Evolutionary conservation across 1,140 invertebrate species (phyloP).

Genomic region (Rhynchophorus ferrugineus): DNA sequence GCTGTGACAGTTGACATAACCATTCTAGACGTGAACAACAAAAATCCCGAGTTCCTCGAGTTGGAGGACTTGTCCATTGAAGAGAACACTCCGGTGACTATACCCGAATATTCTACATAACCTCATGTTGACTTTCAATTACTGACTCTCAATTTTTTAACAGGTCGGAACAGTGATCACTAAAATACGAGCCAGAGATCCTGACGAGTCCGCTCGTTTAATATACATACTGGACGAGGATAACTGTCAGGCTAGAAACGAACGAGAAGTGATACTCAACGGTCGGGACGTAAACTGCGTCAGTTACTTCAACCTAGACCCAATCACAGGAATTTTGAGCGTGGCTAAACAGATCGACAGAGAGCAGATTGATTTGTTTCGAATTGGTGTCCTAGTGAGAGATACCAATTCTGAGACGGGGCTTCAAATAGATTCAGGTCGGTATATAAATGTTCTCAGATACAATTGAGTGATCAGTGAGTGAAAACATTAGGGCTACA

Average conservation of each 20-base stretch:
- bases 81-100: conserved; percentile 67
- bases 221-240: conserved; percentile 64
- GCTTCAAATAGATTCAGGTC: conserved; percentile 60
- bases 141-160: too few relatives aligned
- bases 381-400: conserved; percentile 69
- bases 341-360: conserved; percentile 64
- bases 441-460: conserved; percentile 36
- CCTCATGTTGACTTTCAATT: too few relatives aligned
- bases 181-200: conserved; percentile 65
- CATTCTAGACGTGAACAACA: conserved; percentile 88
- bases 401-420: conserved; percentile 73
- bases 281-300: conserved; percentile 63
- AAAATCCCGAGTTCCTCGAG: conserved; percentile 66
- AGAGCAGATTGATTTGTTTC: conserved; percentile 75
- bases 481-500: not conserved
- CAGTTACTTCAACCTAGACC: conserved; percentile 64
- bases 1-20: conserved; percentile 72
- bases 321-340: conserved; percentile 64
- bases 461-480: not conserved
- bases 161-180: conserved; percentile 64
- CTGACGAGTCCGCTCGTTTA: conserved; percentile 67
- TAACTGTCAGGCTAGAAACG: conserved; percentile 68
- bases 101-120: not conserved
- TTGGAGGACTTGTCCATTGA: conserved; percentile 57
- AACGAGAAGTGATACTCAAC: conserved; percentile 66